Evolutionary conservation across 2,888 invertebrate genomes (phyloP).

Genomic region (Oxycera nigricornis): DNA sequence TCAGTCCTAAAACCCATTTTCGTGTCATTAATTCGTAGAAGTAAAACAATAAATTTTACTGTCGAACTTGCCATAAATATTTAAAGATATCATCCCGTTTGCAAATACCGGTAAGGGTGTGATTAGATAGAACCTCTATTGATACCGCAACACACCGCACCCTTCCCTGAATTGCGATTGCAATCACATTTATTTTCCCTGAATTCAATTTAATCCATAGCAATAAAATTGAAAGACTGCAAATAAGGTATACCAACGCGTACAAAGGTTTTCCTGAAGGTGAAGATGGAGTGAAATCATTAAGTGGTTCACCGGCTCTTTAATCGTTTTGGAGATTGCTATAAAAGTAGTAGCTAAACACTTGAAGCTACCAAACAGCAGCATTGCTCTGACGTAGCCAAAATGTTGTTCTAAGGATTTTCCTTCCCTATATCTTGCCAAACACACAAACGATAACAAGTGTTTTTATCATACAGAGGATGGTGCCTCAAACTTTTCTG

Average conservation of each 20-base stretch:
- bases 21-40: neutral
- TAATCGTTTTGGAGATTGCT: neutral
- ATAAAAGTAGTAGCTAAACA: neutral
- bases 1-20: no score
- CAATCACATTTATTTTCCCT: neutral
- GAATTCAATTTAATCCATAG: constrained; percentile 18
- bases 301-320: neutral
- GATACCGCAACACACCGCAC: no score
- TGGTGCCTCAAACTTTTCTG: neutral
- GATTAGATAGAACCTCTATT: no score
- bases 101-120: no score
- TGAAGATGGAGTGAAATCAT: constrained; percentile 12
- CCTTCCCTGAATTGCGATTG: no score
- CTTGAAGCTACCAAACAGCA: neutral
- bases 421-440: neutral
- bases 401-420: neutral
- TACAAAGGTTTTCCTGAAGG: neutral
- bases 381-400: neutral
- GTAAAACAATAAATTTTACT: constrained; percentile 19
- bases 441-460: neutral
- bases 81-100: no score
- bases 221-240: constrained; percentile 10
- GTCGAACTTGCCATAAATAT: neutral
- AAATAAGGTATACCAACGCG: neutral
- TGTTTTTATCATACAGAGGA: neutral